Evolutionary conservation across 1,140 invertebrate species (phyloP), one percentile per base, ranked within the genome.

Genomic region (Ladona fulva): DNA sequence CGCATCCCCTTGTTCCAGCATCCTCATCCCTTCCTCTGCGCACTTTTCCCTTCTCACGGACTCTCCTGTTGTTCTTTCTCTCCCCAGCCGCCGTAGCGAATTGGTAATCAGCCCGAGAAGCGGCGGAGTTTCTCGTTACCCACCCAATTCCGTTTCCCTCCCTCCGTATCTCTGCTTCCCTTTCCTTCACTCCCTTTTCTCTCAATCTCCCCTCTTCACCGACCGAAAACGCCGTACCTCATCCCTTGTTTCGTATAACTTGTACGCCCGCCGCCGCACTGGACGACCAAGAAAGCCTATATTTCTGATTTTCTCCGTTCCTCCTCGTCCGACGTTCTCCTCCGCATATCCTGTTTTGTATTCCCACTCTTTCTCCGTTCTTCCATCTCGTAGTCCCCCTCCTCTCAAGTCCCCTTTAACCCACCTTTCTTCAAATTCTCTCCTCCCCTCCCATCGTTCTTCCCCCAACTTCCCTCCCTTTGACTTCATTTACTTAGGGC

Each of bases 401-500:
- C 19, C 19, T 52, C 44, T 52, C 44, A 11, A 19, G 10, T 19
- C 44, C 44, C 10, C 19, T 19, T 19, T 11, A 10, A 52, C 44
- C 44, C 44, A 10, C 44, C 44, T 52, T 19, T 19, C 44, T 52
- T 19, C 10, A 52, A 11, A 52, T 52, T 52, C n/a, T n/a, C n/a
- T n/a, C n/a, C n/a, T n/a, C n/a, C n/a, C n/a, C n/a, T n/a, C n/a
- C n/a, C n/a, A n/a, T n/a, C n/a, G n/a, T n/a, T n/a, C n/a, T 37
- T 37, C 29, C 3, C 52, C 52, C 52, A 66, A 66, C 52, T 66
- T 66, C 14, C 14, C 29, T 37, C 29, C 52, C 52, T 66, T 66
- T 66, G 52, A 66, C 52, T 66, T 66, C 52, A 66, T 66, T 66
- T 66, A 66, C 52, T 66, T 66, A 66, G n/a, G 52, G 52, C n/a